A percentile compares a stretch with the other conserved stretches of the same genome.
These are phyloP conservation scores for Drosophila virilis DNA, from an alignment of 1,140 invertebrate species.

Conservation along the genomic window DNA sequence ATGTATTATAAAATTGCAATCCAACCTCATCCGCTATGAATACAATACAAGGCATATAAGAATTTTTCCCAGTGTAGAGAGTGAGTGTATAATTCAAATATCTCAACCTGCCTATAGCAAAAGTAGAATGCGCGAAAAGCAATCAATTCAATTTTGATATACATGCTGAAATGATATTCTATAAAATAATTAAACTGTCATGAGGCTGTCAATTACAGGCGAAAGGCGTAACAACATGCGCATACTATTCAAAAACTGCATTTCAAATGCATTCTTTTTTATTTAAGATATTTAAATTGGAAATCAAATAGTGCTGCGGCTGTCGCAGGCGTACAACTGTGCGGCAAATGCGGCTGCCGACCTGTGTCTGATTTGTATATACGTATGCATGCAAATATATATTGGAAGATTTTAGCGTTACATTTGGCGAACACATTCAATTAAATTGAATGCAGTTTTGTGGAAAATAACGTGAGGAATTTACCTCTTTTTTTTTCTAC, in stretches of 20 bases:
- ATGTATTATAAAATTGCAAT: too few relatives aligned
- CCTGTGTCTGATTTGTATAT: not conserved
- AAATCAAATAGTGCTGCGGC: constrained; percentile 64
- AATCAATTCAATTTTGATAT: constrained; percentile 39
- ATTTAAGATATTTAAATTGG: constrained; percentile 60
- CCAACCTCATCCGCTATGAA: too few relatives aligned
- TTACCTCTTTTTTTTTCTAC: not conserved
- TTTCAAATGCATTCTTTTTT: constrained; percentile 55
- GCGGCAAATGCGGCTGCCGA: not conserved
- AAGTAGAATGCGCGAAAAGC: constrained; percentile 18
- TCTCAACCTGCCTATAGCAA: not conserved
- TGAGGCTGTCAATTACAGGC: constrained; percentile 64
- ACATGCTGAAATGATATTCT: constrained; percentile 47
- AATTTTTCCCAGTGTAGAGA: not conserved
- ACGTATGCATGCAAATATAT: constrained; percentile 10
- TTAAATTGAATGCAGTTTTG: constrained; percentile 49
- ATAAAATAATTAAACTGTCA: constrained; percentile 81
- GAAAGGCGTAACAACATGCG: constrained; percentile 20
- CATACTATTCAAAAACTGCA: constrained; percentile 55
- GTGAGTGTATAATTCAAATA: not conserved
- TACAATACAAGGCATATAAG: too few relatives aligned
- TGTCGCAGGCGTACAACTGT: constrained; percentile 20
- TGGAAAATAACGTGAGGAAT: constrained; percentile 2
- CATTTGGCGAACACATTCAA: constrained; percentile 43
- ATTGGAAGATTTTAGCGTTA: constrained; percentile 8